Evolutionary conservation across 2,113 vertebrate genomes (phyloP), one percentile per base, ranked within the genome.

Genomic region (Serilophus lunatus): DNA sequence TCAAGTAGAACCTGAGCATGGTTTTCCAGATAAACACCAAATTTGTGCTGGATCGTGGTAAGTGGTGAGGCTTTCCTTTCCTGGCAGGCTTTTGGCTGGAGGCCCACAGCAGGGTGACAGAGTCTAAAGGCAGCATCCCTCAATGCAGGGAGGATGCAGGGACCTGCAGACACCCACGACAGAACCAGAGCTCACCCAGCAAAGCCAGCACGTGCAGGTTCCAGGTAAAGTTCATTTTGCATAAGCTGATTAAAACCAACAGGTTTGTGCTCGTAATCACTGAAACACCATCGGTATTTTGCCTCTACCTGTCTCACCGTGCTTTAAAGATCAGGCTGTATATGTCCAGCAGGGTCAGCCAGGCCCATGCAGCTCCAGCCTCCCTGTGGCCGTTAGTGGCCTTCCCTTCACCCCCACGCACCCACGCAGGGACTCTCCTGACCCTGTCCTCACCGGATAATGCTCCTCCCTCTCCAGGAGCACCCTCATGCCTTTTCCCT

Each of bases 221-320:
- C 45, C 84, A 40, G n/a, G 29, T 7, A 3, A 29, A 42, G 63
- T 40, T 76, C 8, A 3, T 61, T 94, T 82, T 71, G 74, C 66
- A 6, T 70, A 88, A 94, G 63, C 70, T 80, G 75, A 90, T 96
- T 93, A 91, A 70, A 94, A 33, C 47, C 78, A 90, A 91, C 82
- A 88, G 70, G 82, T 94, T 75, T 53, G 40, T 85, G 84, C 81
- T 93, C 19, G 7, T 26, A 91, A 75, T 50, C 40, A 88, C 61
- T 4, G 18, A 86, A 92, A 88, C 1, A 4, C 60, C 17, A 38
- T 8, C 22, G 6, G 23, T 85, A 74, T 72, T 78, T 40, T 59
- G 61, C 63, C 82, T 83, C 47, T 2, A 10, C 85, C 71, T 68
- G 63, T 33, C 60, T 45, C 8, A 1, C 35, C 65, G 57, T 13